A percentile compares a stretch with the other conserved stretches of the same genome.
Conservation (phyloP, 2,113 vertebrate genomes). For the Megaceryle torquata region DNA sequence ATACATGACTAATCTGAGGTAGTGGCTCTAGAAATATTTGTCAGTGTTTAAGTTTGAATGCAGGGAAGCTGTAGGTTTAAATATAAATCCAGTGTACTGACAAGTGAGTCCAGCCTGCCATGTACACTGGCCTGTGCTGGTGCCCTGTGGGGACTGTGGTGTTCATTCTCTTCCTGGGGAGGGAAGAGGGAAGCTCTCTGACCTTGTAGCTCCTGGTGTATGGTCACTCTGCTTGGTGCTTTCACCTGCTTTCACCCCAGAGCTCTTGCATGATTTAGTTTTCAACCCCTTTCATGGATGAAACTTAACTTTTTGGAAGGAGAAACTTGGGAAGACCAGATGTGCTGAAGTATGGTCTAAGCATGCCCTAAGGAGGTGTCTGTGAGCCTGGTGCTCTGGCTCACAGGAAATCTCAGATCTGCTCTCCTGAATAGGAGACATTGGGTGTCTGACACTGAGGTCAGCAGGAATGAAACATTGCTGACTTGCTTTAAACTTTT, state of each 20-base stretch:
- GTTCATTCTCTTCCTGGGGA: not conserved
- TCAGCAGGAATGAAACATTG: not conserved
- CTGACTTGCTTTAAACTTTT: not conserved
- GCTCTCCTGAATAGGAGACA: not conserved
- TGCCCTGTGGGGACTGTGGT: not conserved
- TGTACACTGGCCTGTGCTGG: not conserved
- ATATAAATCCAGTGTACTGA: not conserved
- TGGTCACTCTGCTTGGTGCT: not conserved
- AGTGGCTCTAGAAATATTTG: not conserved
- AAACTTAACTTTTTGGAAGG: not conserved
- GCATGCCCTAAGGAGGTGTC: not conserved
- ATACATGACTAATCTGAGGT: not conserved
- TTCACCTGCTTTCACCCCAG: not conserved
- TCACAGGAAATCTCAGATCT: not conserved
- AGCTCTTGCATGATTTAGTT: not conserved
- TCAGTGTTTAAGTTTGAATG: not conserved
- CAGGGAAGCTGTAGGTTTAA: not conserved
- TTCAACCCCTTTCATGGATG: not conserved
- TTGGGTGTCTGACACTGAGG: not conserved
- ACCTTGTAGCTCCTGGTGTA: accelerated
- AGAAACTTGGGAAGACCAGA: not conserved
- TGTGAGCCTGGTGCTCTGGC: not conserved
- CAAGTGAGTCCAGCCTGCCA: not conserved
- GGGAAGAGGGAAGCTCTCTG: not conserved
- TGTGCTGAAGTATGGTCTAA: not conserved